These are phyloP conservation scores for Antennarius striatus DNA, from an alignment of 2,113 vertebrate species.

Conservation along the genomic window DNA sequence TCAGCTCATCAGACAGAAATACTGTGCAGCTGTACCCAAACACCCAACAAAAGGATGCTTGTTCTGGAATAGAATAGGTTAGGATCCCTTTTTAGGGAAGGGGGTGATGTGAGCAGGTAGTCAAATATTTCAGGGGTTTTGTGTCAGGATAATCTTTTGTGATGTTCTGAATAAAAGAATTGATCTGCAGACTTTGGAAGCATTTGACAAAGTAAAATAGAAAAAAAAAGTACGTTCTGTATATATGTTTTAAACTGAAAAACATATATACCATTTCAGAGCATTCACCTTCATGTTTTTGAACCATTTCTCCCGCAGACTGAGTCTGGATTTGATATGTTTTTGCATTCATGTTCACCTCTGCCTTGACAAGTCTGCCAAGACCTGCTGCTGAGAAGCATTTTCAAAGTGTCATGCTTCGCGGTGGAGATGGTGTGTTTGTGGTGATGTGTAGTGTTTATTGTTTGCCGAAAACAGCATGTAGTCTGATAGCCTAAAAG, in stretches of 20 bases:
- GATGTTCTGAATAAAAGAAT: slow-evolving; percentile 46
- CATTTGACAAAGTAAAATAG: slow-evolving; percentile 1
- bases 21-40: slow-evolving; percentile 76
- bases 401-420: not conserved
- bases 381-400: no score
- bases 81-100: slow-evolving; percentile 56
- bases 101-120: slow-evolving; percentile 61
- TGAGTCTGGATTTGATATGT: no score
- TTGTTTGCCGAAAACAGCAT: not conserved
- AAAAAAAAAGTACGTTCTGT: not conserved
- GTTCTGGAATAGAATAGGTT: slow-evolving; percentile 64
- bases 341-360: no score
- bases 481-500: no score
- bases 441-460: not conserved
- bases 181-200: slow-evolving; percentile 1
- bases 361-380: no score
- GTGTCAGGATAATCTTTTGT: slow-evolving; percentile 60
- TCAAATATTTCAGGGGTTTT: slow-evolving; percentile 65
- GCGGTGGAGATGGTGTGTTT: not conserved
- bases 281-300: no score
- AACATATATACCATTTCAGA: no score
- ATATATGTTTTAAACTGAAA: not conserved
- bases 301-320: no score
- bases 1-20: slow-evolving; percentile 64
- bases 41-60: slow-evolving; percentile 75